Base-by-base conservation (phyloP, 2,888 invertebrate species). In the Campaea margaritaria region DNA sequence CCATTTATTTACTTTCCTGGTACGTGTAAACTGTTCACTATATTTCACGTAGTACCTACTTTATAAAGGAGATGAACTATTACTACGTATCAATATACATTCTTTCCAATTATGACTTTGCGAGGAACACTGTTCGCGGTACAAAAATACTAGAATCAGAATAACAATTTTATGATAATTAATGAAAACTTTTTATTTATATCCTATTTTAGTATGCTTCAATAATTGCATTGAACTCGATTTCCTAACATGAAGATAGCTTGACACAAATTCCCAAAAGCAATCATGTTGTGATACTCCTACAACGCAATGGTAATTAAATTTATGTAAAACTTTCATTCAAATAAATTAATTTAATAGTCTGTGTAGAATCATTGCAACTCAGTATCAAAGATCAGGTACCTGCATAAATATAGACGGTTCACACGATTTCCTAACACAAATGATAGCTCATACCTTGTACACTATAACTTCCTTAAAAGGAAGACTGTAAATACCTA, bases 381-480 rank as follows among this genome's bases (percentile, higher is more conserved):
- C 8, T 7, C 8, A 8, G 7, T 13, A 21, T 43, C 31, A 14
- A 4, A 16, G 13, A 16, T 31, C 31, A 36, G 21, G 47, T 48
- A 16, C 41, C 42, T 38, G 21, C 14, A 15, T 46, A 36, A 7
- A 11, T 27, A 36, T 2, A 31, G 10, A 7, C 16, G 28, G 49
- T 39, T 46, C 53, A 58, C 52, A 56, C 28, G 48, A 62, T 62
- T 62, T 57, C 57, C 43, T 21, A 57, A 54, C 39, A 38, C 46
- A 49, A 34, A 45, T 58, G 42, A 58, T 58, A 52, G 14, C 36
- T 34, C 1, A 52, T 58, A 47, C 27, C 36, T 34, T 7, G 34
- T 16, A 52, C 16, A 43, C 53, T 42, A 57, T 62, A 58, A 55
- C 51, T 58, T 54, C 58, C 62, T 34, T 47, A 58, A 58, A 58